These are phyloP conservation scores for Heliconius eleuchia DNA, from an alignment of 1,140 invertebrate genomes.

Conservation along the genomic window DNA sequence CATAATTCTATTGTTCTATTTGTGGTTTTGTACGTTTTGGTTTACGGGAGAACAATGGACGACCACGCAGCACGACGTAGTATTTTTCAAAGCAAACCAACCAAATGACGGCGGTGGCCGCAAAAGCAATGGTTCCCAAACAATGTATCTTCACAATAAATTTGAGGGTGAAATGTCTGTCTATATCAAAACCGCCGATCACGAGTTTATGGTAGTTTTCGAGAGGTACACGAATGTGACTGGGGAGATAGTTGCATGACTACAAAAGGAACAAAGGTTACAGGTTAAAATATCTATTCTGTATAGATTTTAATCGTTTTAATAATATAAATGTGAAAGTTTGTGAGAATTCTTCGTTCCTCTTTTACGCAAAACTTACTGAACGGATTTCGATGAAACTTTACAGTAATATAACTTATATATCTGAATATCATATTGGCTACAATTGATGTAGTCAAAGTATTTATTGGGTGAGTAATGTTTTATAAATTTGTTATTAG, in stretches of 20 bases:
- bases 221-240: neutral
- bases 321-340: too few species aligned
- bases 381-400: too few species aligned
- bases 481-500: too few species aligned
- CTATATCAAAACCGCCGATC: slow-evolving; percentile 28
- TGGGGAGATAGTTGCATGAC: neutral
- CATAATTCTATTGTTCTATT: slow-evolving; percentile 47
- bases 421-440: too few species aligned
- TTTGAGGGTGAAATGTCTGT: slow-evolving; percentile 32
- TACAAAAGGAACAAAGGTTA: neutral
- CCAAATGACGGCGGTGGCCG: slow-evolving; percentile 41
- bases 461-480: too few species aligned
- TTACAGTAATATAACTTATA: too few species aligned
- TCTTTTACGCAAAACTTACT: too few species aligned
- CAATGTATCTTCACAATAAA: slow-evolving; percentile 44
- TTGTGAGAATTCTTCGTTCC: too few species aligned
- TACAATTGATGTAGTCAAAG: too few species aligned
- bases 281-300: neutral
- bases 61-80: slow-evolving; percentile 36
- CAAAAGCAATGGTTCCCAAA: slow-evolving; percentile 35
- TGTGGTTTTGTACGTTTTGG: slow-evolving; percentile 40
- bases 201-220: slow-evolving; percentile 18
- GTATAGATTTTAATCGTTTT: too few species aligned
- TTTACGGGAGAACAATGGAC: slow-evolving; percentile 52
- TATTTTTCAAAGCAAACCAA: slow-evolving; percentile 51